Base-by-base conservation (phyloP, 2,113 vertebrate species). In the Nanorana parkeri region DNA sequence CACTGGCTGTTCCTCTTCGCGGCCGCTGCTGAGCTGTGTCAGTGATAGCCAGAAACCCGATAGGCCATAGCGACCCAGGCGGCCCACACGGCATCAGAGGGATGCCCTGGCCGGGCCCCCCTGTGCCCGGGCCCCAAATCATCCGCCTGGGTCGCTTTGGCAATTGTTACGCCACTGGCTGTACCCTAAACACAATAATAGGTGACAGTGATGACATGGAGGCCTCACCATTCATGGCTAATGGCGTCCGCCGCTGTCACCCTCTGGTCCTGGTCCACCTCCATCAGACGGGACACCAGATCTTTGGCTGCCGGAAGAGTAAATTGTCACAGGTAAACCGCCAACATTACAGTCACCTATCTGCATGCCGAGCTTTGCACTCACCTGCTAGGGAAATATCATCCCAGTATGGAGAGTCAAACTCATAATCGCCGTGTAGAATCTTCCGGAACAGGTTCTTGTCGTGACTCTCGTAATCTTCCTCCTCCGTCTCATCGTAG, bases 361-460 rank as follows among this genome's bases (percentile, higher is more conserved):
- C 6, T 13, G 2, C 41, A 36, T 47, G 2, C 8, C 13, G 8
- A 11, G 41, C 13, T 47, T 47, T 1, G 4, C 47, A n/a, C 60
- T 52, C 90, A 98, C 97, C 97, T 1, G 97, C 97, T 85, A 98
- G 97, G 0, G 97, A 99, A 87, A 99, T 99, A 63, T 99, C 97
- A 76, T 99, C 97, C 97, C 97, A 99, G 89, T 99, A 99, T 0
- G 97, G 97, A 0, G 97, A 98, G 87, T 98, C 97, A 16, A 99
- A 98, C 88, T 99, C 97, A 0, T 98, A 99, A 91, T 98, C 97
- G 4, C 97, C 97, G 0, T 96, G 96, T 83, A 99, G 91, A 88
- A 99, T 99, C 92, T 99, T 99, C 51, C 97, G 94, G 88, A 99
- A 99, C 55, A 99, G 92, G 86, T 99, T 99, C 92, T 99, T 99